Base-by-base conservation (phyloP, 2,888 invertebrate species). In the Chorisops tibialis region DNA sequence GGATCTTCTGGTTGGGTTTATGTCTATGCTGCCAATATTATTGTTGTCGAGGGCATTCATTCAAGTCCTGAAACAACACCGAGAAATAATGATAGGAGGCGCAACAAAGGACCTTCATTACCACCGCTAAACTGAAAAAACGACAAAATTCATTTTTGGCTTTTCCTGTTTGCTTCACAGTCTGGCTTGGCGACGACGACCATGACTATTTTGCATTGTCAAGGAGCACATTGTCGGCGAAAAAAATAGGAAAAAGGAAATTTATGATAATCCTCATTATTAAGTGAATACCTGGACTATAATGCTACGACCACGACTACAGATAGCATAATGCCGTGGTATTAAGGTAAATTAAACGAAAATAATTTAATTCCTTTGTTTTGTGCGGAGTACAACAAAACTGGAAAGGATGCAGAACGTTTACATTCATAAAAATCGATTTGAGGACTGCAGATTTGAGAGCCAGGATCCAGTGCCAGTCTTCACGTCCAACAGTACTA, bases 51-150 rank as follows among this genome's bases (percentile, higher is more conserved):
- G 39, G 54, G 54, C 39, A 59, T 63, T 60, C 54, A 30, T 43
- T 24, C 43, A 30, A 45, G 43, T 22, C 38, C 63, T 63, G 63
- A 59, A 63, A 63, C 49, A 63, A 63, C 52, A 56, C 45, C 38
- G 52, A 2, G 30, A 59, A 59, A 59, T 63, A 63, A 59, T 59
- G 59, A 63, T 63, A 63, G 59, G 59, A 41, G 18, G 63, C 14
- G 30, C 49, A 43, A 60, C 52, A 63, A 59, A 59, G 59, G 59
- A 56, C 38, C n/a, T 52, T 19, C 11, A 14, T 52, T 50, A 30
- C 5, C 16, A 50, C 7, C 6, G 14, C n/a, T 39, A 22, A 38
- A 50, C 35, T 9, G 18, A 37, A 38, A 12, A 52, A 52, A 30
- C 1, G 30, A 30, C 18, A 11, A 18, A 16, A 30, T 12, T 37